Base-by-base conservation (phyloP, 2,888 invertebrate genomes). In the Tyria jacobaeae region DNA sequence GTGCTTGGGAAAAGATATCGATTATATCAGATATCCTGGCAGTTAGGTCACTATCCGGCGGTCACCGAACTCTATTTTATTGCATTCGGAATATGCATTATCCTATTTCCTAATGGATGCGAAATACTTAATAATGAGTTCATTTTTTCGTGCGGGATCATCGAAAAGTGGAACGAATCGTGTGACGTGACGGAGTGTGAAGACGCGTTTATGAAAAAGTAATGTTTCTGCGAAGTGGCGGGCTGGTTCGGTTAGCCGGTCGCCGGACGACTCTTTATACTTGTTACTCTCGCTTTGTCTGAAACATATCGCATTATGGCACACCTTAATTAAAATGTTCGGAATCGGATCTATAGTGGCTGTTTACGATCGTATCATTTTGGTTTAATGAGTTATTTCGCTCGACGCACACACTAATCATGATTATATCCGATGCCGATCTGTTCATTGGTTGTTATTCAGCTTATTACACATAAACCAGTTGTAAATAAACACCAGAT, bases 271-370 rank as follows among this genome's bases (percentile, higher is more conserved):
- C 67, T 71, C 59, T 71, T 79, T 78, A 73, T 80, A 73, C 75
- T 77, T 78, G 66, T 77, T 81, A 76, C 73, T 75, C 74, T 73
- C 75, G 75, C 80, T 80, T 85, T 83, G 82, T 81, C 79, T 83
- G 80, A 81, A 84, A 79, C 81, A 82, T 86, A 85, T 86, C 86
- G 81, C 78, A 79, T 81, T 76, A 76, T 62, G 69, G 44, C 21
- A 44, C 79, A 79, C 82, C 84, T 86, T 92, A 92, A 94, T 94
- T 93, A 92, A 92, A 92, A 90, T 84, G 89, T 92, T 89, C 82
- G 72, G 82, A 87, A 90, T 89, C 84, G 86, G 83, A 89, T 89
- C 83, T 79, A 75, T 76, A 79, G 81, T 81, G 83, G 80, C 72
- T 78, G 79, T 84, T 84, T 81, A 85, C 87, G 92, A 92, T 92